A percentile compares a stretch with the other conserved stretches of the same genome.
These are phyloP conservation scores for Quadriops clusia DNA, from an alignment of 2,888 invertebrate genomes.

Conservation along the genomic window DNA sequence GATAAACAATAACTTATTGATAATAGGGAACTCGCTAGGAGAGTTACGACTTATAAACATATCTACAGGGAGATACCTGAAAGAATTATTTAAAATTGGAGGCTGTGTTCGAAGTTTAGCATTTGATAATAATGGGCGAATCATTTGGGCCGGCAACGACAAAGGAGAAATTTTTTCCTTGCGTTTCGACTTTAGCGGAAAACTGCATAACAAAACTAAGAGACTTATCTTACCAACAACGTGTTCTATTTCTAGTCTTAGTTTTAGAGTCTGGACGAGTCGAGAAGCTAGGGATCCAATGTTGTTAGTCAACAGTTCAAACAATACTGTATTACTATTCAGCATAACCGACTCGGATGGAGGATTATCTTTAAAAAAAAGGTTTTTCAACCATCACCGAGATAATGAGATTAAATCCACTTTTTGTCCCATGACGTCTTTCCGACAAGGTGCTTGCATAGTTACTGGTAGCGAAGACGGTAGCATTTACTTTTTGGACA, in stretches of 20 bases:
- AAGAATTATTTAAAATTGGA: conserved; percentile 48
- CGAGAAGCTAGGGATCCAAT: conserved; percentile 54
- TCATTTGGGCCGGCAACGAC: conserved; percentile 76
- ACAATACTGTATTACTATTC: conserved; percentile 60
- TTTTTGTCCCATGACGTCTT: conserved; percentile 79
- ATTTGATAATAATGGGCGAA: conserved; percentile 64
- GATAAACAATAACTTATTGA: conserved; percentile 74
- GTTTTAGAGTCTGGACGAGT: conserved; percentile 73
- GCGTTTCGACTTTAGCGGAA: conserved; percentile 30
- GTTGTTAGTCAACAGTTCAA: conserved; percentile 64
- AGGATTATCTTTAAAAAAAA: conserved; percentile 49
- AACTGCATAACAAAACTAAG: conserved; percentile 26
- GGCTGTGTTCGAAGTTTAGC: conserved; percentile 54
- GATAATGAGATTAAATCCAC: conserved; percentile 53
- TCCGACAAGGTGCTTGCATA: conserved; percentile 70
- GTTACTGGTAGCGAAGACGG: conserved; percentile 72
- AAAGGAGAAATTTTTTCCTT: conserved; percentile 38
- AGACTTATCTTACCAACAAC: conserved; percentile 24
- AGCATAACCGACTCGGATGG: conserved; percentile 59
- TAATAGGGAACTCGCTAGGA: conserved; percentile 67
- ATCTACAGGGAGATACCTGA: conserved; percentile 71
- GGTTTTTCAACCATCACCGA: conserved; percentile 52
- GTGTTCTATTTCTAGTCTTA: conserved; percentile 55
- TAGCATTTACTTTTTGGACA: conserved; percentile 66
- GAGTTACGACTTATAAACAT: conserved; percentile 70